A percentile compares a stretch with the other conserved stretches of the same genome.
These are phyloP conservation scores for Crotalus horridus DNA, from an alignment of 2,113 vertebrate species.

Conservation along the genomic window DNA sequence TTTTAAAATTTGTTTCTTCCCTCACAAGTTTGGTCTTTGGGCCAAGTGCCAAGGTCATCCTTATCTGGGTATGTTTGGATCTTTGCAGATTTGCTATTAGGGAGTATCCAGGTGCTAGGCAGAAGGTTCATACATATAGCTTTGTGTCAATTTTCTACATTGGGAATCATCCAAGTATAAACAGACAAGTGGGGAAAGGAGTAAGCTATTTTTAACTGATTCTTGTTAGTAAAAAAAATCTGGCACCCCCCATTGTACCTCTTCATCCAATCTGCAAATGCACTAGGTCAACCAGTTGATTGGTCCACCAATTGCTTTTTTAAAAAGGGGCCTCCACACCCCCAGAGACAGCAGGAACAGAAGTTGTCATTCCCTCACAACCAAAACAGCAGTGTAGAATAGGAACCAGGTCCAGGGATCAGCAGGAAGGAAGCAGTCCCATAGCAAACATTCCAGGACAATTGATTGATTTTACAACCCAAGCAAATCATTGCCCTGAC, in stretches of 20 bases:
- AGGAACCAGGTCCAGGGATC: not conserved
- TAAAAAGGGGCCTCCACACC: not conserved
- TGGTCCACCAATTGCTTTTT: not conserved
- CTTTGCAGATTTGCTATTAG: not conserved
- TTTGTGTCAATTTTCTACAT: not conserved
- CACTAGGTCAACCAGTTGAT: not conserved
- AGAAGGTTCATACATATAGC: not conserved
- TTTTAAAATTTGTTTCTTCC: not conserved
- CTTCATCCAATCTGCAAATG: not conserved
- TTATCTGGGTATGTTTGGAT: not conserved
- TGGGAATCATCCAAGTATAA: not conserved
- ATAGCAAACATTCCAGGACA: not conserved
- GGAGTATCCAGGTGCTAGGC: not conserved
- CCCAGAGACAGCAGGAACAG: not conserved
- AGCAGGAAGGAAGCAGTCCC: not conserved
- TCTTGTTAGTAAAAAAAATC: not conserved
- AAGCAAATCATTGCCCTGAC: not conserved
- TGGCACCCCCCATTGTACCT: not conserved
- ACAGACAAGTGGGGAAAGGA: not conserved
- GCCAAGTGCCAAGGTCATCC: not conserved
- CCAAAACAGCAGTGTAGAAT: not conserved
- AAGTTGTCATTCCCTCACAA: not conserved
- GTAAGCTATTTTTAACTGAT: not conserved
- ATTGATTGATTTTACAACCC: not conserved
- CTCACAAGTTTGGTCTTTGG: not conserved